These are phyloP conservation scores for Beroe ovata DNA, from an alignment of 37 sponge, comb jelly and placozoan species.

Conservation along the genomic window DNA sequence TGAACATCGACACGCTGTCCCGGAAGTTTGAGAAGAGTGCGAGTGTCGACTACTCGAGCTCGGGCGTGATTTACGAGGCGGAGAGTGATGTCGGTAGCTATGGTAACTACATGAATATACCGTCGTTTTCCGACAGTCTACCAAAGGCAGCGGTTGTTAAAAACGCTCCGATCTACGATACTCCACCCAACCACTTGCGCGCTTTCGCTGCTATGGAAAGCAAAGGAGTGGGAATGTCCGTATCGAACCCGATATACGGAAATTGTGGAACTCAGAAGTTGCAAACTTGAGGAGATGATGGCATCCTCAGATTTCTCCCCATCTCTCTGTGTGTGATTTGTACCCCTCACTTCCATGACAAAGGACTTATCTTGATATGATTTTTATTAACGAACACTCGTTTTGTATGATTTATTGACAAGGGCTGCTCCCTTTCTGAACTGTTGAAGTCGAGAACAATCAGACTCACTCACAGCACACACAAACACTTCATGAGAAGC, in stretches of 20 bases:
- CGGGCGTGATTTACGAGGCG: neutral
- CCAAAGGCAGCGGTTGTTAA: neutral
- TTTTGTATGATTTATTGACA: too few relatives aligned
- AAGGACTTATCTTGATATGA: neutral
- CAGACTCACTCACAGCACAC: too few relatives aligned
- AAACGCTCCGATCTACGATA: conserved; percentile 55
- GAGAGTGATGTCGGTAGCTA: neutral
- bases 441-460: too few relatives aligned
- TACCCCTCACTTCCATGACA: too few relatives aligned
- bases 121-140: neutral
- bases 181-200: conserved; percentile 41
- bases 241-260: conserved; percentile 58
- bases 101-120: conserved; percentile 47
- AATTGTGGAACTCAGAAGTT: conserved; percentile 46
- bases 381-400: neutral
- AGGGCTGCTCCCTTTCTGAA: too few relatives aligned
- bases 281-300: conserved; percentile 31
- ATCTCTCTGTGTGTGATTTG: too few relatives aligned
- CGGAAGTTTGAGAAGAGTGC: neutral
- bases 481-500: too few relatives aligned
- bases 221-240: neutral
- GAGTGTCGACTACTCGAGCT: neutral
- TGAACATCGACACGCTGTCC: too few relatives aligned
- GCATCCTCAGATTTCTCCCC: too few relatives aligned
- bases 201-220: neutral